Evolutionary conservation across 53 echinoderm and acorn worm genomes (phyloP).

Genomic region (Stichopus horrens): DNA sequence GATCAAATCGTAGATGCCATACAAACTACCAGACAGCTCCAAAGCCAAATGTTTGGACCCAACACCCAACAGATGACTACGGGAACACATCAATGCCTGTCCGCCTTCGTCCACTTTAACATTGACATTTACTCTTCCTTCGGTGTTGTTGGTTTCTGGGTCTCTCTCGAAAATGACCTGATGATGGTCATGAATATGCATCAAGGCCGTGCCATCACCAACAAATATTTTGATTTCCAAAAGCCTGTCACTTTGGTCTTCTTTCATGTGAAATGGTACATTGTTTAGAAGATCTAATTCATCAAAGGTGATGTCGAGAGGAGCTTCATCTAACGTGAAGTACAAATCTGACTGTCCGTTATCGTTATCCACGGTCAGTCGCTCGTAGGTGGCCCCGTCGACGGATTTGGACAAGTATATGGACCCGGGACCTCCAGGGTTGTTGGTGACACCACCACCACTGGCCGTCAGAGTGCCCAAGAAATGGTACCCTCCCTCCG

Average conservation of each 20-base stretch:
- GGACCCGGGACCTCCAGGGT: slow-evolving; percentile 82
- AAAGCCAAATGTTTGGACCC: slow-evolving; percentile 64
- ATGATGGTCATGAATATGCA: slow-evolving; percentile 76
- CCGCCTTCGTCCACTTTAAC: slow-evolving; percentile 67
- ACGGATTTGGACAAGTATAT: slow-evolving; percentile 58
- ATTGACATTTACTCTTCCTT: slow-evolving; percentile 67
- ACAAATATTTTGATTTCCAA: slow-evolving; percentile 74
- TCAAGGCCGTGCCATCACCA: slow-evolving; percentile 80
- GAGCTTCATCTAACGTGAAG: slow-evolving; percentile 79
- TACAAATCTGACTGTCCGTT: slow-evolving; percentile 68
- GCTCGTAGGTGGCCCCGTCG: slow-evolving; percentile 49
- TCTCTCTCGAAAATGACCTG: slow-evolving; percentile 73
- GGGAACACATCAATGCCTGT: slow-evolving; percentile 68
- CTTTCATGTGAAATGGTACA: slow-evolving; percentile 66
- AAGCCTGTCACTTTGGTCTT: slow-evolving; percentile 39
- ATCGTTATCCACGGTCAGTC: slow-evolving; percentile 72
- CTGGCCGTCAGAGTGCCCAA: slow-evolving; percentile 66
- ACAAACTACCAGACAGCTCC: slow-evolving; percentile 66
- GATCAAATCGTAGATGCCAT: slow-evolving; percentile 72
- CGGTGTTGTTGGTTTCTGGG: slow-evolving; percentile 61
- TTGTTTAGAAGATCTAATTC: slow-evolving; percentile 79
- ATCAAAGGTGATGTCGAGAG: slow-evolving; percentile 68
- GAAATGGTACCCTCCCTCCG: slow-evolving; percentile 46
- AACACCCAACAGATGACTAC: slow-evolving; percentile 68
- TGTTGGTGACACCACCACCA: slow-evolving; percentile 61